Percentiles rank a stretch among this genome's conserved stretches.
Conservation (phyloP, 2,113 vertebrate species). For the Cyanoliseus patagonus region DNA sequence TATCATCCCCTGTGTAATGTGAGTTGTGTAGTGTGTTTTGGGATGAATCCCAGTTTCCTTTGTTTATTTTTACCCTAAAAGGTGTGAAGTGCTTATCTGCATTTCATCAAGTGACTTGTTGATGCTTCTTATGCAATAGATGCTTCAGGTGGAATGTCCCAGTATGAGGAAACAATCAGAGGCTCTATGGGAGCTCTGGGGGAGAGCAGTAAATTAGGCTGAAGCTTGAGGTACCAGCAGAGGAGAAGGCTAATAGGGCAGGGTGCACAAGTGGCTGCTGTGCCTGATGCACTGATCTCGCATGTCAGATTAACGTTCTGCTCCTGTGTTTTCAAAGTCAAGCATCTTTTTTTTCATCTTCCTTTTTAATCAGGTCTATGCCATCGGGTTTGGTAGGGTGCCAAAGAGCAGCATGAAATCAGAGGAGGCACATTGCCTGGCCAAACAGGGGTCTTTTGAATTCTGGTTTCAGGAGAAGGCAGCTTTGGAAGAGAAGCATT, state of each 20-base stretch:
- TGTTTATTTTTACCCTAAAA: slow-evolving; percentile 14
- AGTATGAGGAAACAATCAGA: neutral
- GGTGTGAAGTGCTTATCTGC: neutral
- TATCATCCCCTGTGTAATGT: neutral
- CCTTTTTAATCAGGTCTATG: rapidly evolving
- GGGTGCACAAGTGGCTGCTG: neutral
- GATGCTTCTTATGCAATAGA: neutral
- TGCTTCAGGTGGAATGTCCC: neutral
- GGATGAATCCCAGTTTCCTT: neutral
- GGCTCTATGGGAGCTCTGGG: rapidly evolving
- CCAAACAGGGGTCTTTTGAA: neutral
- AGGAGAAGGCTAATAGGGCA: neutral
- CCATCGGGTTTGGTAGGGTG: neutral
- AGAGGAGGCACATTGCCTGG: neutral
- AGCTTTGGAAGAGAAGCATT: neutral
- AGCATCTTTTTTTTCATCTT: neutral
- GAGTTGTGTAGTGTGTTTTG: neutral
- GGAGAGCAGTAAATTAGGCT: neutral
- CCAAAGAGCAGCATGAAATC: neutral
- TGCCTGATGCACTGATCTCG: neutral
- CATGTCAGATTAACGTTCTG: neutral
- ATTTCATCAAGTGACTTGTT: neutral
- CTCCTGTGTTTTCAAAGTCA: neutral
- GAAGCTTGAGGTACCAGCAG: neutral
- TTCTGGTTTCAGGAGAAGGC: neutral